phyloP scores from a whole-genome alignment of 2,888 invertebrate species.

The Rhimphoctona megacephalus region DNA sequence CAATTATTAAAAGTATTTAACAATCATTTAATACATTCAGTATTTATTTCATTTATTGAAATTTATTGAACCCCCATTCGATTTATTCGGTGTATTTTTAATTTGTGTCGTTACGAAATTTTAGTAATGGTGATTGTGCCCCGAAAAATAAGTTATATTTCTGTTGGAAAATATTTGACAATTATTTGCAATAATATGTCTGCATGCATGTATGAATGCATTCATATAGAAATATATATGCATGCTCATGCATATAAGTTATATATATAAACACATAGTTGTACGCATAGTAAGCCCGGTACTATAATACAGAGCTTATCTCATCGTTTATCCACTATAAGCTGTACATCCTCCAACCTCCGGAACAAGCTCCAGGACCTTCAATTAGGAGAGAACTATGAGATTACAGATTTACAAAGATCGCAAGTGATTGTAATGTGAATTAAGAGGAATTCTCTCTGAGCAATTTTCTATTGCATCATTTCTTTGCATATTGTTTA shows the following conservation, averaged over 20 bases:
- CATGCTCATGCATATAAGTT: constrained; percentile 10
- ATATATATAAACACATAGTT: background rate
- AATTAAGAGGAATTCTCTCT: background rate
- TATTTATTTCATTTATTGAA: background rate
- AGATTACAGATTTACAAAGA: constrained; percentile 39
- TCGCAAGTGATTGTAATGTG: background rate
- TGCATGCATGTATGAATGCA: background rate
- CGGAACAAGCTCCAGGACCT: constrained; percentile 61
- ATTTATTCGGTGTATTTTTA: background rate
- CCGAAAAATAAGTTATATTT: background rate
- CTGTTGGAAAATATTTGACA: background rate
- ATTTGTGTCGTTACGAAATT: background rate
- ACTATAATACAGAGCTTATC: constrained; percentile 59
- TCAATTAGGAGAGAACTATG: constrained; percentile 61
- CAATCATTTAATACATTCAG: background rate
- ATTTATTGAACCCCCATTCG: background rate
- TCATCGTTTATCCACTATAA: constrained; percentile 53
- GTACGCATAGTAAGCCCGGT: constrained; percentile 34
- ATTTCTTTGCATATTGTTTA: background rate
- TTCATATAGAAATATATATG: background rate
- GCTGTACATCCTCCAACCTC: constrained; percentile 52
- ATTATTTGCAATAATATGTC: background rate
- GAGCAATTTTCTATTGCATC: background rate
- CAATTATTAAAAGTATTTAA: background rate
- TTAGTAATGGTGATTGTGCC: background rate